Evolutionary conservation across 1,140 invertebrate genomes (phyloP).

Genomic region (Magallana angulata): DNA sequence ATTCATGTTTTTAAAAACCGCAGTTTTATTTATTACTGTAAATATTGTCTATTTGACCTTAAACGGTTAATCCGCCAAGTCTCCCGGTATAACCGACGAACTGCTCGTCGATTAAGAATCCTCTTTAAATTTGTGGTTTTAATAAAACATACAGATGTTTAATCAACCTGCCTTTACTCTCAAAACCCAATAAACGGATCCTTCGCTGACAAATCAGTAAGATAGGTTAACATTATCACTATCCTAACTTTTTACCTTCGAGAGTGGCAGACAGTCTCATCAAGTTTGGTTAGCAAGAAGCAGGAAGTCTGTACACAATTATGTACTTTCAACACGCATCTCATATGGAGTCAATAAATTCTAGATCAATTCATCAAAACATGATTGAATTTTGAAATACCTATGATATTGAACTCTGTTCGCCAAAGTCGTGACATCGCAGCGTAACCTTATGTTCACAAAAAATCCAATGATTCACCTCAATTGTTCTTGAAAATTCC

Average conservation of each 20-base stretch:
- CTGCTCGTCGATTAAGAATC: not conserved
- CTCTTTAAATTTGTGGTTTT: slow-evolving; percentile 36
- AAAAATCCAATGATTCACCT: slow-evolving; percentile 10
- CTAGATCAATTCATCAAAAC: slow-evolving; percentile 23
- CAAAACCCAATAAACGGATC: not conserved
- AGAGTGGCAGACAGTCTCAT: not conserved
- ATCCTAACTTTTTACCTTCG: not conserved
- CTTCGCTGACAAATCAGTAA: not conserved
- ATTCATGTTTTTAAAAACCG: slow-evolving; percentile 30
- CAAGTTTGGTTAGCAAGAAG: not conserved
- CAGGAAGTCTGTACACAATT: slow-evolving; percentile 13
- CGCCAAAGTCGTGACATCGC: slow-evolving; percentile 16
- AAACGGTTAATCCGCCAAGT: slow-evolving; percentile 8
- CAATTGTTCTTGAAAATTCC: not conserved
- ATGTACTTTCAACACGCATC: not conserved
- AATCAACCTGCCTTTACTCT: slow-evolving; percentile 21
- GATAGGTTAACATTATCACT: not conserved
- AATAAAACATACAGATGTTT: slow-evolving; percentile 31
- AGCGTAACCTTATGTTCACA: slow-evolving; percentile 1
- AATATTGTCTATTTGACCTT: slow-evolving; percentile 36
- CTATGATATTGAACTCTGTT: slow-evolving; percentile 9
- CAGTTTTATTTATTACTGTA: slow-evolving; percentile 32
- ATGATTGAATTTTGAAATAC: slow-evolving; percentile 14
- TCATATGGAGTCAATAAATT: slow-evolving; percentile 4
- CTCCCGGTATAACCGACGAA: not conserved